These are phyloP conservation scores for Drosophila mojavensis DNA, from an alignment of 1,140 invertebrate genomes.

Conservation along the genomic window DNA sequence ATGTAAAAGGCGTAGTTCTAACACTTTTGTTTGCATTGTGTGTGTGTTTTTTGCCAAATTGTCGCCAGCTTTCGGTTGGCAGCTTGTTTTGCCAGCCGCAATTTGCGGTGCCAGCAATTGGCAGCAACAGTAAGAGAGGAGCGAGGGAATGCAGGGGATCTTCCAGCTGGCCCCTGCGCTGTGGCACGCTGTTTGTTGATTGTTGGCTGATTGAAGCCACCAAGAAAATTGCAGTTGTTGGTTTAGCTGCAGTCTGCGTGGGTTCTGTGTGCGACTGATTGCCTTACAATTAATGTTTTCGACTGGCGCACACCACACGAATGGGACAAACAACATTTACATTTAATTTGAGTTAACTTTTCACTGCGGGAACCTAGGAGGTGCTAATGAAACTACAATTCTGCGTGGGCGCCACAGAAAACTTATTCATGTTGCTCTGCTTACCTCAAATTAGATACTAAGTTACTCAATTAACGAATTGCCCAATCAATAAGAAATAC, in stretches of 20 bases:
- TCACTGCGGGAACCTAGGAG: constrained; percentile 41
- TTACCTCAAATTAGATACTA: neutral
- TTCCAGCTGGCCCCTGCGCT: neutral
- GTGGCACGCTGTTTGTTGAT: constrained; percentile 25
- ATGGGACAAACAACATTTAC: constrained; percentile 51
- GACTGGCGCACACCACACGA: neutral
- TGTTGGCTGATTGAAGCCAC: constrained; percentile 60
- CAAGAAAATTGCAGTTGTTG: constrained; percentile 31
- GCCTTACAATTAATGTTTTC: constrained; percentile 56
- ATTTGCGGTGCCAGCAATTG: constrained; percentile 56
- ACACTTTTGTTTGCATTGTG: constrained; percentile 51
- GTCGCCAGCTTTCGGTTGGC: constrained; percentile 23
- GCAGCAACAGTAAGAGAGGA: constrained; percentile 14
- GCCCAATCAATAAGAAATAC: too few relatives aligned
- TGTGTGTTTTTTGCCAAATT: constrained; percentile 19
- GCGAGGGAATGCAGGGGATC: too few relatives aligned
- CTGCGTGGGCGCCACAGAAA: constrained; percentile 12
- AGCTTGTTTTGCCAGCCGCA: constrained; percentile 38
- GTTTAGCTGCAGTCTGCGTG: constrained; percentile 43
- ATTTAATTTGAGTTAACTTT: constrained; percentile 65
- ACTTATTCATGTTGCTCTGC: neutral
- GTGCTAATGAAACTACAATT: constrained; percentile 61
- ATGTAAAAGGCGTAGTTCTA: constrained; percentile 1
- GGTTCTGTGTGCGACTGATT: constrained; percentile 53
- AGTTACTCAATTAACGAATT: constrained; percentile 1